These are phyloP conservation scores for Lordiphosa mommai DNA, from an alignment of 1,140 invertebrate species.

Conservation along the genomic window DNA sequence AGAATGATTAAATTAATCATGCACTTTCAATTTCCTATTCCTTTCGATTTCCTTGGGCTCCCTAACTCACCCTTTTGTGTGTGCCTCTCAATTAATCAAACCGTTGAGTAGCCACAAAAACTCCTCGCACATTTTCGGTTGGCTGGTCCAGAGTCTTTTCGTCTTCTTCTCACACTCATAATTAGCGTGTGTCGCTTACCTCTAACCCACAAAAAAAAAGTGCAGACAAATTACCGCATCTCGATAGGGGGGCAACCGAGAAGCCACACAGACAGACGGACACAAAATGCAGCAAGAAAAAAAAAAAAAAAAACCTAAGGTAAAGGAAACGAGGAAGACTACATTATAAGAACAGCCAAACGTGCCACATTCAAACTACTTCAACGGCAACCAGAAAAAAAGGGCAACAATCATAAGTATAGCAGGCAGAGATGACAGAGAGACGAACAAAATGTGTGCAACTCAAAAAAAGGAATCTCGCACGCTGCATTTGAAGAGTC, in stretches of 20 bases:
- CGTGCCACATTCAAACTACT: slow-evolving; percentile 74
- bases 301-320: slow-evolving; percentile 12
- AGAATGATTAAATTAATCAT: too few relatives aligned
- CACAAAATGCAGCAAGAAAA: background rate
- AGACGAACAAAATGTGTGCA: slow-evolving; percentile 52
- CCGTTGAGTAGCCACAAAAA: too few relatives aligned
- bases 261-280: background rate
- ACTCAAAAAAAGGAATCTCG: slow-evolving; percentile 52
- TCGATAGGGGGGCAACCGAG: slow-evolving; percentile 10
- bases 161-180: slow-evolving; percentile 27
- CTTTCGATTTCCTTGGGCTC: too few relatives aligned
- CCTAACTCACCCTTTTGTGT: too few relatives aligned
- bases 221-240: slow-evolving; percentile 64
- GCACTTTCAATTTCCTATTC: too few relatives aligned
- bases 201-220: slow-evolving; percentile 17
- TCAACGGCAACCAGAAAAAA: slow-evolving; percentile 37
- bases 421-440: slow-evolving; percentile 7
- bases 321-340: background rate
- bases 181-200: slow-evolving; percentile 56
- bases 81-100: too few relatives aligned
- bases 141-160: slow-evolving; percentile 2
- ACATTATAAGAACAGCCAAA: slow-evolving; percentile 27
- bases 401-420: slow-evolving; percentile 26
- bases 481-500: slow-evolving; percentile 48
- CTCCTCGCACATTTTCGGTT: background rate